A percentile compares a stretch with the other conserved stretches of the same genome.
phyloP scores from a whole-genome alignment of 2,888 invertebrate species.

The Hyposoter didymator region DNA sequence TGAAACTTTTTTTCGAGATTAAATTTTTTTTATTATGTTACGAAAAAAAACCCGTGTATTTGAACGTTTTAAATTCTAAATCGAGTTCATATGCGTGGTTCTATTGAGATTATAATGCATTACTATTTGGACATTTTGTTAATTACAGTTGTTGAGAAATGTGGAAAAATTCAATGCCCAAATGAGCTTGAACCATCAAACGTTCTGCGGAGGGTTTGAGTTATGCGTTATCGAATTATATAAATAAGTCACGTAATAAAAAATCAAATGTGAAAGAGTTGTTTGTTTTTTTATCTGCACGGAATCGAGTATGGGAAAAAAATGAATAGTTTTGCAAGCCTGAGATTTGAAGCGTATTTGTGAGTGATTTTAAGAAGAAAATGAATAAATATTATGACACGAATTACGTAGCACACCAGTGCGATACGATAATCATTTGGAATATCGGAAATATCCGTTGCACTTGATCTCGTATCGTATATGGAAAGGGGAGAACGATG shows the following conservation, averaged over 20 bases:
- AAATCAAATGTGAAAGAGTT: too few relatives aligned
- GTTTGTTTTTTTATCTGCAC: background rate
- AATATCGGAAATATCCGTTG: conserved; percentile 55
- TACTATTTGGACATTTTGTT: background rate
- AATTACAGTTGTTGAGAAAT: background rate
- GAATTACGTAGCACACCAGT: background rate
- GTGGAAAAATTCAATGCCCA: background rate
- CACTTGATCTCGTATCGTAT: conserved; percentile 39
- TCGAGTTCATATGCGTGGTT: too few relatives aligned
- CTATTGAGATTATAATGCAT: too few relatives aligned
- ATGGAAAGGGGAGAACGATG: conserved; percentile 25
- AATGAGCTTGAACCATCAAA: background rate
- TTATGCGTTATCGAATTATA: background rate
- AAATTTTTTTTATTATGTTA: too few relatives aligned
- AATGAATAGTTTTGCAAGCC: background rate
- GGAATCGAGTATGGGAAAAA: background rate
- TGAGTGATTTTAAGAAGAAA: conserved; percentile 29
- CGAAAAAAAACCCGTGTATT: too few relatives aligned
- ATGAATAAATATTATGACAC: conserved; percentile 5
- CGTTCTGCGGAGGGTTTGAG: background rate
- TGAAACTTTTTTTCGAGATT: too few relatives aligned
- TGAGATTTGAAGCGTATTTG: conserved; percentile 7
- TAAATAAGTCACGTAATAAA: too few relatives aligned
- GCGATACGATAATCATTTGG: conserved; percentile 50
- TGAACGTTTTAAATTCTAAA: too few relatives aligned